Conservation (phyloP, 2,797 vertebrate species). For the Alca torda region DNA sequence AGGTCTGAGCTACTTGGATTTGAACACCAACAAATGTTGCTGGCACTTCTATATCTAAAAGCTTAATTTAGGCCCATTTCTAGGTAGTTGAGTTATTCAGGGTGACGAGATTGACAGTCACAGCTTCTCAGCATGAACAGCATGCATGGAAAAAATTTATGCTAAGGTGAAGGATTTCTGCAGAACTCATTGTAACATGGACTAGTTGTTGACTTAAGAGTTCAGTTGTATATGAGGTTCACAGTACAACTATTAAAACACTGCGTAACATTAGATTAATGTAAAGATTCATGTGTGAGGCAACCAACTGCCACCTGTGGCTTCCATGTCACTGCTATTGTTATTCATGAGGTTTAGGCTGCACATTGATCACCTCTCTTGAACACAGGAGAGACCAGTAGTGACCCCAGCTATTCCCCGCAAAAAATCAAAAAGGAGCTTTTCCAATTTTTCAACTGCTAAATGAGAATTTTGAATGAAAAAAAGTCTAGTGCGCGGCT, state of each 20-base stretch:
- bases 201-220: not conserved
- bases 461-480: not conserved
- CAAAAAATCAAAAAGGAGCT: not conserved
- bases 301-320: not conserved
- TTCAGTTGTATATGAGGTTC: not conserved
- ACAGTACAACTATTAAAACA: not conserved
- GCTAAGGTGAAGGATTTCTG: not conserved
- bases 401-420: rapidly evolving
- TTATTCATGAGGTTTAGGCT: not conserved
- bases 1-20: not conserved
- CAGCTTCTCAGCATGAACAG: not conserved
- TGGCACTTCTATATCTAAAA: not conserved
- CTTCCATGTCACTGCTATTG: not conserved
- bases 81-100: not conserved
- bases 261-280: not conserved
- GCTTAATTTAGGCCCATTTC: not conserved
- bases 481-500: not conserved
- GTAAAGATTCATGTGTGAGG: not conserved
- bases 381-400: not conserved
- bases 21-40: not conserved
- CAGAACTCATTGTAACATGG: not conserved
- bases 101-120: not conserved
- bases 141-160: not conserved
- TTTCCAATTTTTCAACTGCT: not conserved
- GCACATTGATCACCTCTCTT: not conserved